Percentiles rank a stretch among this genome's conserved stretches.
Evolutionary conservation across 2,797 vertebrate species (phyloP).

Genomic region (Melanotaenia maccullochi): DNA sequence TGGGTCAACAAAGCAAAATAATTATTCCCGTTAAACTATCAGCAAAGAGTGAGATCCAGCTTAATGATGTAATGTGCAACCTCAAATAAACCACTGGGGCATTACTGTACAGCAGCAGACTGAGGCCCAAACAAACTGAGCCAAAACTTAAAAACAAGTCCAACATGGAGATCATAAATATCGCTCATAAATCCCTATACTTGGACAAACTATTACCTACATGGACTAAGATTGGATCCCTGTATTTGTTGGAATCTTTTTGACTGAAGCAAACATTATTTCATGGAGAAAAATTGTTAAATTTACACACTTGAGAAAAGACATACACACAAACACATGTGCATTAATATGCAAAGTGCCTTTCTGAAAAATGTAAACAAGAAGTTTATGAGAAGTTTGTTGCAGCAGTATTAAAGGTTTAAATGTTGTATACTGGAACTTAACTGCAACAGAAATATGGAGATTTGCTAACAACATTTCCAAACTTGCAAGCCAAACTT

Average conservation of each 20-base stretch:
- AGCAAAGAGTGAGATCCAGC: not conserved
- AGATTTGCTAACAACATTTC: not conserved
- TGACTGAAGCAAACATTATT: not conserved
- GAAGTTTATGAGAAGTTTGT: not conserved
- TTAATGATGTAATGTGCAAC: not conserved
- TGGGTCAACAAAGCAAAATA: conserved; percentile 1
- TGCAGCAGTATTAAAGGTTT: not conserved
- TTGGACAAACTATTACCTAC: too few species aligned
- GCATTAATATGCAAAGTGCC: not conserved
- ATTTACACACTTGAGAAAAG: not conserved
- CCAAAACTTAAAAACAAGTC: not conserved
- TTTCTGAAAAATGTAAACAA: not conserved
- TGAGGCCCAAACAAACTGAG: not conserved
- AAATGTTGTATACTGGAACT: not conserved
- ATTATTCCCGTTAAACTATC: not conserved
- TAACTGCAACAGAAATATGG: not conserved
- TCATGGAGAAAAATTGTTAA: not conserved
- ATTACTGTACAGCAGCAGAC: not conserved
- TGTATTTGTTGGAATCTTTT: not conserved
- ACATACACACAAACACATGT: too few species aligned
- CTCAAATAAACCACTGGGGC: not conserved
- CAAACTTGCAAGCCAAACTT: not conserved
- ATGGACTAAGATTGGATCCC: not conserved
- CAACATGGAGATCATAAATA: not conserved
- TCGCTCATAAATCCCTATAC: not conserved